These are phyloP conservation scores for Drosophila trapezifrons DNA, from an alignment of 1,140 invertebrate genomes.

Conservation along the genomic window DNA sequence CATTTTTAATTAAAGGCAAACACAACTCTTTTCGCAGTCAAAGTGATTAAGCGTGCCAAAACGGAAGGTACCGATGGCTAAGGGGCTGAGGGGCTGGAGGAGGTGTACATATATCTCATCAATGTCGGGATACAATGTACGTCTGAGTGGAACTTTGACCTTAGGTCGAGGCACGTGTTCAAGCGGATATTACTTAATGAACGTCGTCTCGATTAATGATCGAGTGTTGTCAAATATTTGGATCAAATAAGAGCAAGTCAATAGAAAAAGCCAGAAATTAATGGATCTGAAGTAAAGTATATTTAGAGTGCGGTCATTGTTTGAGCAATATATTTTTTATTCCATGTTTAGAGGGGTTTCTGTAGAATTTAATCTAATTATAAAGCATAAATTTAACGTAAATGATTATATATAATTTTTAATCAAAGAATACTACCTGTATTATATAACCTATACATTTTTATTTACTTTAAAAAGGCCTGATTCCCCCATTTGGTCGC, in stretches of 20 bases:
- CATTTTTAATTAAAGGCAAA: slow-evolving; percentile 78
- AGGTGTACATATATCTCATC: slow-evolving; percentile 20
- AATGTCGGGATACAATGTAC: slow-evolving; percentile 30
- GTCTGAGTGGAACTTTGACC: slow-evolving; percentile 37
- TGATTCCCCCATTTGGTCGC: background rate
- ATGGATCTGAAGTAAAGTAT: background rate
- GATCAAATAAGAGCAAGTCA: slow-evolving; percentile 8
- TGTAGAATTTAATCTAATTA: background rate
- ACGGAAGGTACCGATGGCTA: slow-evolving; percentile 8
- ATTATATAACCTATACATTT: background rate
- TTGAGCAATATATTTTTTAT: background rate
- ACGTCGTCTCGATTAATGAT: slow-evolving; percentile 1
- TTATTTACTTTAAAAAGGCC: background rate
- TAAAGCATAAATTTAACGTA: too few relatives aligned
- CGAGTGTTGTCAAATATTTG: slow-evolving; percentile 22
- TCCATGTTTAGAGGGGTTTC: background rate
- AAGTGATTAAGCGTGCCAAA: slow-evolving; percentile 49
- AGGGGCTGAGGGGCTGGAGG: background rate
- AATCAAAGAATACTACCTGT: background rate
- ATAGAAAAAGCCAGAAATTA: background rate
- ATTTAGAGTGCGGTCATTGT: background rate
- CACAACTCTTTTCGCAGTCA: slow-evolving; percentile 33
- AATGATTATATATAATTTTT: background rate
- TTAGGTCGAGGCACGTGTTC: slow-evolving; percentile 32
- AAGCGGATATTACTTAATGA: slow-evolving; percentile 31